These are phyloP conservation scores for Petaurus breviceps DNA, from an alignment of 2,113 vertebrate species.

Conservation along the genomic window DNA sequence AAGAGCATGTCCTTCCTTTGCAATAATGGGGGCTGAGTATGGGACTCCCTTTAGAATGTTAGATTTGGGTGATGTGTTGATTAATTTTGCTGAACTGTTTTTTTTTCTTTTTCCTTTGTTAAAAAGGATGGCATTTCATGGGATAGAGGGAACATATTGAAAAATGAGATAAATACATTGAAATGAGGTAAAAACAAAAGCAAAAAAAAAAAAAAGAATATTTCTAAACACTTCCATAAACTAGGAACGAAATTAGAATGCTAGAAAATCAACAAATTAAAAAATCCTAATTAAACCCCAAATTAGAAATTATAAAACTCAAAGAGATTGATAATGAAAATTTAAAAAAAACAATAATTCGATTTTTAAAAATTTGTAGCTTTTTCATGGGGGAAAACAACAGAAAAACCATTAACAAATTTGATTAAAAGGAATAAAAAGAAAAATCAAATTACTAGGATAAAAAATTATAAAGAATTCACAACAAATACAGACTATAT, in stretches of 20 bases:
- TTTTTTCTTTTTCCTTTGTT: too few species aligned
- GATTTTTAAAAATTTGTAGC: neutral
- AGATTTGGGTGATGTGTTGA: too few species aligned
- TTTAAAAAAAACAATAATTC: neutral
- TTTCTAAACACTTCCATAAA: neutral
- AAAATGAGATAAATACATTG: too few species aligned
- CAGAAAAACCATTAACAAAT: neutral
- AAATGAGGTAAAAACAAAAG: too few species aligned
- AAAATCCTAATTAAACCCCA: neutral
- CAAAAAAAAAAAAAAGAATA: neutral
- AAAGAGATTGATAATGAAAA: neutral
- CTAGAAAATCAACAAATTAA: neutral
- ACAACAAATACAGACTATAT: neutral
- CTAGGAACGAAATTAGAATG: neutral
- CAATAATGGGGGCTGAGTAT: too few species aligned
- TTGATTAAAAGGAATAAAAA: neutral
- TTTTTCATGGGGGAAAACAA: neutral
- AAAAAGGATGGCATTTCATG: too few species aligned
- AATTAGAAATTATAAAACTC: neutral
- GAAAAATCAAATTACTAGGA: neutral
- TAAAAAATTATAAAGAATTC: neutral
- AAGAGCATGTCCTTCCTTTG: too few species aligned
- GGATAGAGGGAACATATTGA: too few species aligned
- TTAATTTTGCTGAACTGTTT: too few species aligned
- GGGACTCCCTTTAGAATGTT: too few species aligned